Conservation (phyloP, 2,888 invertebrate species). For the Cephus nigrinus region DNA sequence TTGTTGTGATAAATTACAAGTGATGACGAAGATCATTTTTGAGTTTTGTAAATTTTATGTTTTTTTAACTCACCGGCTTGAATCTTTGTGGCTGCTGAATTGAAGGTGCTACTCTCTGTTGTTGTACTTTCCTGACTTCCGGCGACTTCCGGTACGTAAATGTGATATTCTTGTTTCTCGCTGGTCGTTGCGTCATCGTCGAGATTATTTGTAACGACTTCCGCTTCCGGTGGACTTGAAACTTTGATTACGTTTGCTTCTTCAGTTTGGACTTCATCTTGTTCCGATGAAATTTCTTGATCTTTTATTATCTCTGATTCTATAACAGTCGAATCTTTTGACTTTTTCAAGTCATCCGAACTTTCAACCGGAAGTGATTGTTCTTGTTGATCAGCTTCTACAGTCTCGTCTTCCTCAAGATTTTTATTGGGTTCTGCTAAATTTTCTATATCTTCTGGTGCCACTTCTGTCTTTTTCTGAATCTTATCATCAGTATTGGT, state of each 20-base stretch:
- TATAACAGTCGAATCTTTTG: background rate
- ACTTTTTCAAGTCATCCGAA: background rate
- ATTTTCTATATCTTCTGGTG: background rate
- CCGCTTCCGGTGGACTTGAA: slow-evolving; percentile 15
- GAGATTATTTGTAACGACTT: slow-evolving; percentile 21
- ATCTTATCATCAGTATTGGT: slow-evolving; percentile 1
- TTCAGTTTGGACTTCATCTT: background rate
- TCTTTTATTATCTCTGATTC: slow-evolving; percentile 16
- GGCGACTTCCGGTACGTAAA: slow-evolving; percentile 33
- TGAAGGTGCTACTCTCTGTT: slow-evolving; percentile 40
- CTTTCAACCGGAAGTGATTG: background rate
- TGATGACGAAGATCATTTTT: background rate
- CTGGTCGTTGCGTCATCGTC: slow-evolving; percentile 12
- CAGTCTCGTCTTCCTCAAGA: background rate
- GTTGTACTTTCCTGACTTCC: slow-evolving; percentile 27
- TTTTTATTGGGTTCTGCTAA: background rate
- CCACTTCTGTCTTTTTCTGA: background rate
- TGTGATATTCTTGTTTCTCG: slow-evolving; percentile 34
- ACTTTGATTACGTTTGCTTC: background rate
- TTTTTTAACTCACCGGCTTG: slow-evolving; percentile 47
- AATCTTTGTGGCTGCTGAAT: slow-evolving; percentile 48
- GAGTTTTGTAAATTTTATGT: background rate
- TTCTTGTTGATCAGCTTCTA: background rate
- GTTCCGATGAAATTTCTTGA: background rate
- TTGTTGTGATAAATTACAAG: background rate